Evolutionary conservation across 2,888 invertebrate genomes (phyloP), one percentile per base, ranked within the genome.

Genomic region (Hanleya hanleyi): DNA sequence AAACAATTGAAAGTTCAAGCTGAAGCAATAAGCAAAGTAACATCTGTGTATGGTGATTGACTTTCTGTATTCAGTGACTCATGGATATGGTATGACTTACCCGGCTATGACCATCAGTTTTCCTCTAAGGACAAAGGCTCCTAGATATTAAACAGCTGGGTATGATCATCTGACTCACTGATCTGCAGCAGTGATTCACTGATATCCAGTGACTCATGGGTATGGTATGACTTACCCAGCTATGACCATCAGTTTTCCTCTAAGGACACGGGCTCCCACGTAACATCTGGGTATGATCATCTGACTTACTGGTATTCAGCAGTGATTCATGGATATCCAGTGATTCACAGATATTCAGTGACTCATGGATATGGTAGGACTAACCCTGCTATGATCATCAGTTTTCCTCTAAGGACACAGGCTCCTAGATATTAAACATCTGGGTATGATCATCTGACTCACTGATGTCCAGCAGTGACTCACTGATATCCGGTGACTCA

Each of bases 141-240:
- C 89, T 0, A 89, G 89, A 78, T 90, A 90, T 1, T 18, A 22
- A 41, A 73, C 90, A 90, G 38, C 90, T 77, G 0, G 89, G 88
- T 1, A 86, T 83, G 35, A 82, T 85, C 88, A 90, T 88, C 72
- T 77, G 81, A 37, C 82, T 82, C 33, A 89, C 73, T 3, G 80
- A 77, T 18, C 86, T 85, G 89, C 90, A 90, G 5, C 5, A 18
- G 38, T 7, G 1, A 38, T 29, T 64, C 38, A 1, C 15, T 35
- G 32, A 33, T 61, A 35, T 12, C 2, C 32, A 1, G 15, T n/a
- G 32, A 22, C 7, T 18, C 1, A 41, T 50, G 12, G 9, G n/a
- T n/a, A n/a, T n/a, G n/a, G n/a, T n/a, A n/a, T n/a, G n/a, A 77
- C 83, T 74, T 83, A 89, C 88, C 89, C 90, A 62, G 89, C 90